phyloP scores from a whole-genome alignment of 2,888 invertebrate genomes.

The Sphecodes monilicornis region DNA sequence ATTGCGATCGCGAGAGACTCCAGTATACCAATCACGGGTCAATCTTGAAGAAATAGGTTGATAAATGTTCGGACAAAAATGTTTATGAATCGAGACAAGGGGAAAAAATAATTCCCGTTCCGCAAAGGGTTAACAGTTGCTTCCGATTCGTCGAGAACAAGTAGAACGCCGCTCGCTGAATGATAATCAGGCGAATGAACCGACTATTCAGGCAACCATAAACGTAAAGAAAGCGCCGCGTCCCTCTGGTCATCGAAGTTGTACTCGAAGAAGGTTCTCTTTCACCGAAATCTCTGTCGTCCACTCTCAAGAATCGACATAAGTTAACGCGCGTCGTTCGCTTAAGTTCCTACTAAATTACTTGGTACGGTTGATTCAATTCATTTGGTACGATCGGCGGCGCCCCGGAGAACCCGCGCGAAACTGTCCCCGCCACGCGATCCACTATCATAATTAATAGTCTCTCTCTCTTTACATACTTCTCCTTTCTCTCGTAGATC shows the following conservation, averaged over 20 bases:
- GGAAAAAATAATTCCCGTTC: not conserved
- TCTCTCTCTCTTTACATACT: not conserved
- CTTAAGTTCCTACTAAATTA: conserved; percentile 65
- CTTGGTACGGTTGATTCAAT: conserved; percentile 72
- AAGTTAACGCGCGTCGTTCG: conserved; percentile 30
- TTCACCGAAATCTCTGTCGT: conserved; percentile 63
- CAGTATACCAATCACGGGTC: no score
- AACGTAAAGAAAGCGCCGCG: conserved; percentile 29
- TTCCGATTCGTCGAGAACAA: not conserved
- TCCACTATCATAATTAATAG: conserved; percentile 22
- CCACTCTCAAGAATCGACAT: not conserved
- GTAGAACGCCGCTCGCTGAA: not conserved
- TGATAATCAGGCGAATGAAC: not conserved
- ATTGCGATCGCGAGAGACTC: no score
- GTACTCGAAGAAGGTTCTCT: conserved; percentile 53
- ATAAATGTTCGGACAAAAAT: no score
- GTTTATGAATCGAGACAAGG: no score
- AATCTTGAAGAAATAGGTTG: no score
- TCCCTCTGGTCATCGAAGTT: conserved; percentile 42
- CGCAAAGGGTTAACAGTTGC: not conserved
- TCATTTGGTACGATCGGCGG: conserved; percentile 78
- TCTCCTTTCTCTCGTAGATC: not conserved
- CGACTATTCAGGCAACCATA: conserved; percentile 17
- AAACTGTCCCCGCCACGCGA: conserved; percentile 66
- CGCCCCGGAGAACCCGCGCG: conserved; percentile 67